phyloP scores from a whole-genome alignment of 2,797 vertebrate species.

The Chaunax sp. region DNA sequence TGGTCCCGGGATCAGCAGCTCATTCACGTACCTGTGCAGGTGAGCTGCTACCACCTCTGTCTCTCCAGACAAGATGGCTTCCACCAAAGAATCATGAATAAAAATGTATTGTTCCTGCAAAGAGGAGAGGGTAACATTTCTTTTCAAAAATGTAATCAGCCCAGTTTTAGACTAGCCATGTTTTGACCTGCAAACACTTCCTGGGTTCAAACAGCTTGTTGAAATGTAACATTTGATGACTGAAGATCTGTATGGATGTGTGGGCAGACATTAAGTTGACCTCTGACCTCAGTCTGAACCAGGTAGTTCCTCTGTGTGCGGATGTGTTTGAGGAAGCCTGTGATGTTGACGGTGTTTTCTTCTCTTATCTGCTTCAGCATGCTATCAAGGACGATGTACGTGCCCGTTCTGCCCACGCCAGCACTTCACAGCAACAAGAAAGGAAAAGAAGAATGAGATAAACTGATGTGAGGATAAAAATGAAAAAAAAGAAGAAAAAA shows the following conservation, averaged over 20 bases:
- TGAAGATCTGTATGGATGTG: neutral
- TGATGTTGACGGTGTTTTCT: conserved; percentile 89
- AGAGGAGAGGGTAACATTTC: conserved; percentile 30
- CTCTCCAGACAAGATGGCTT: conserved; percentile 91
- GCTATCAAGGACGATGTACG: conserved; percentile 96
- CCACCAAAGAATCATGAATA: conserved; percentile 93
- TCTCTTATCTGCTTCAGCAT: conserved; percentile 94
- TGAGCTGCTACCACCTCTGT: conserved; percentile 88
- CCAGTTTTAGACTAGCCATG: neutral
- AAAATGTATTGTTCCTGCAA: conserved; percentile 95
- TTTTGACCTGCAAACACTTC: neutral
- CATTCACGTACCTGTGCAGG: conserved; percentile 91
- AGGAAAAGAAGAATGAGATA: neutral
- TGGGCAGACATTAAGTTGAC: conserved; percentile 9
- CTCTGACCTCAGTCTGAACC: conserved; percentile 96
- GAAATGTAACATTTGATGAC: neutral
- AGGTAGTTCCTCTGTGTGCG: conserved; percentile 96
- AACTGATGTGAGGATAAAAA: too few relatives aligned
- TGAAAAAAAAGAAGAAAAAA: neutral
- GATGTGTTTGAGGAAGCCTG: conserved; percentile 96
- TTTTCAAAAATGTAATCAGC: too few relatives aligned
- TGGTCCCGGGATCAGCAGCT: conserved; percentile 89
- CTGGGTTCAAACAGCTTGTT: neutral
- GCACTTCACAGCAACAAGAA: conserved; percentile 81
- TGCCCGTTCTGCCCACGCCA: conserved; percentile 94